phyloP scores from a whole-genome alignment of 2,888 invertebrate species.

The Caenorhabditis sinica region DNA sequence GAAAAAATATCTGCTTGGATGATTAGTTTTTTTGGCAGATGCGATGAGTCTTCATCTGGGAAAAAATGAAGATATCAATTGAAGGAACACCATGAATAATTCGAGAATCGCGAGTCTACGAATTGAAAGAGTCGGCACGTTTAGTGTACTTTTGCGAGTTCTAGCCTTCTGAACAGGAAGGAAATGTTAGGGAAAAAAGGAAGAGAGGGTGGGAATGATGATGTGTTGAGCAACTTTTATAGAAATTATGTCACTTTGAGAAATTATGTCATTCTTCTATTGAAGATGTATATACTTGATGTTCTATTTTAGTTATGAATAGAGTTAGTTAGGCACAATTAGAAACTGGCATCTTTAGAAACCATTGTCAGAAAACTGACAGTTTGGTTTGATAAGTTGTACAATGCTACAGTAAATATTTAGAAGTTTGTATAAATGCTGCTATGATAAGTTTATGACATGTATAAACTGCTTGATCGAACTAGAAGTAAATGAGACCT shows the following conservation, averaged over 20 bases:
- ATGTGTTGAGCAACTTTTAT: background rate
- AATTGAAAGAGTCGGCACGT: constrained; percentile 34
- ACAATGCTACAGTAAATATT: too few relatives aligned
- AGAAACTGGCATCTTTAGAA: too few relatives aligned
- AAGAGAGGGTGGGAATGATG: background rate
- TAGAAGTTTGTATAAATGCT: too few relatives aligned
- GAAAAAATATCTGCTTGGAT: constrained; percentile 14
- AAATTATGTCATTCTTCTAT: background rate
- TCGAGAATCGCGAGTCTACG: constrained; percentile 22
- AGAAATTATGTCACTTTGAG: background rate
- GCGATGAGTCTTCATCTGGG: constrained; percentile 2
- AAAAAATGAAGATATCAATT: constrained; percentile 17
- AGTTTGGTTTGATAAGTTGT: too few relatives aligned
- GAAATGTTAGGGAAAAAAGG: background rate
- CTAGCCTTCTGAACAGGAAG: constrained; percentile 12
- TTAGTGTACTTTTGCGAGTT: constrained; percentile 40
- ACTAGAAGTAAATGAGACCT: too few relatives aligned
- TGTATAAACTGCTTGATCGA: too few relatives aligned
- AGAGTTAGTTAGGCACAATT: too few relatives aligned
- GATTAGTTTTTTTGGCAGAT: constrained; percentile 19
- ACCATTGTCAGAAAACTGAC: too few relatives aligned
- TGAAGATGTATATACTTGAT: background rate
- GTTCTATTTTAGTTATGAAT: background rate
- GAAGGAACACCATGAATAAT: constrained; percentile 43
- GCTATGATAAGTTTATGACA: too few relatives aligned